phyloP scores from a whole-genome alignment of 2,888 invertebrate species.

The Drosophila paranaensis region DNA sequence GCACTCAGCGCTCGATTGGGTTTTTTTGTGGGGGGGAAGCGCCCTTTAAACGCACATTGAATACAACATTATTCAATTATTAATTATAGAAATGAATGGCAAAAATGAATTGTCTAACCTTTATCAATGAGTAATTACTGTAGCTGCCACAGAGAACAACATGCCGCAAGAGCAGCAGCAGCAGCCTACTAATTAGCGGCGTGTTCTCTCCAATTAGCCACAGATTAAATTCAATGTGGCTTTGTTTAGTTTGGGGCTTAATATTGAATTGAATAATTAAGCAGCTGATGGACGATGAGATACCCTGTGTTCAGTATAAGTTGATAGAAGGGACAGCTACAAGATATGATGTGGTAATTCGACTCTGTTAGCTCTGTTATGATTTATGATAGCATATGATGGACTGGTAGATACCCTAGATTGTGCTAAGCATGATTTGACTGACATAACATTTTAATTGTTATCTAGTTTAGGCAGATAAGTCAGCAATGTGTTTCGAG shows the following conservation, averaged over 20 bases:
- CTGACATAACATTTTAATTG: too few species aligned
- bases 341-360: neutral
- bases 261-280: conserved; percentile 12
- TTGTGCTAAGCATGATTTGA: neutral
- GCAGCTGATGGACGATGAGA: neutral
- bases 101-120: conserved; percentile 13
- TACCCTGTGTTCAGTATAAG: neutral
- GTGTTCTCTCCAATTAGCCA: conserved; percentile 59
- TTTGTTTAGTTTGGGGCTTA: neutral
- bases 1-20: conserved; percentile 66
- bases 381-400: neutral
- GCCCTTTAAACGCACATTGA: conserved; percentile 40
- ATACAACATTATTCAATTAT: conserved; percentile 62
- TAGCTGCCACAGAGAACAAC: conserved; percentile 27
- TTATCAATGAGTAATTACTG: conserved; percentile 37
- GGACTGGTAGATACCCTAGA: neutral
- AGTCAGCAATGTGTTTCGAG: too few species aligned
- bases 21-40: conserved; percentile 16
- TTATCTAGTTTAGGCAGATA: too few species aligned
- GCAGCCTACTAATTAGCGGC: conserved; percentile 51
- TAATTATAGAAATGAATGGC: conserved; percentile 40
- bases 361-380: neutral
- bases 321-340: neutral
- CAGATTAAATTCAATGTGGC: conserved; percentile 53
- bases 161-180: conserved; percentile 20